These are phyloP conservation scores for Rallus crepitans DNA, from an alignment of 2,797 vertebrate genomes.

Conservation along the genomic window DNA sequence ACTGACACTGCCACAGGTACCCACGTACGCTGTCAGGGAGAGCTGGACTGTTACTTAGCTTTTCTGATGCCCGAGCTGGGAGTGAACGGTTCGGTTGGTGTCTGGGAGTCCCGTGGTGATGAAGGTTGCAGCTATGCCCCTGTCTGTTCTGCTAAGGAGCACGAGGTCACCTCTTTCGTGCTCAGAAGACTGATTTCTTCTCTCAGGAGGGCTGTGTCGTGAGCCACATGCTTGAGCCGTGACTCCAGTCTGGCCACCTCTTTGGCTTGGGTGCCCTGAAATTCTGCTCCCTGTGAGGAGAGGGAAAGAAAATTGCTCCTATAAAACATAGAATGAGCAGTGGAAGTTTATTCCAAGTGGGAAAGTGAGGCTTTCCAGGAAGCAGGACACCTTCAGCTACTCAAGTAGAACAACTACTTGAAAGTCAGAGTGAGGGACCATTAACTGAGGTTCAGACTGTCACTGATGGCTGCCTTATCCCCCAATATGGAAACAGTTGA, in stretches of 20 bases:
- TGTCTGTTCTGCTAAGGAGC: constrained; percentile 76
- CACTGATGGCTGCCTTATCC: neutral
- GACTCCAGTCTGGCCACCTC: constrained; percentile 75
- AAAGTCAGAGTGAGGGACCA: neutral
- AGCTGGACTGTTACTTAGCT: neutral
- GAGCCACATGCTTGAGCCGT: constrained; percentile 67
- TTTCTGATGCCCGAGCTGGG: neutral
- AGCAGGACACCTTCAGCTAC: neutral
- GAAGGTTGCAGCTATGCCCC: constrained; percentile 71
- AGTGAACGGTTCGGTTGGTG: neutral
- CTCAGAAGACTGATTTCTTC: constrained; percentile 82
- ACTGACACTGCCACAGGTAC: neutral
- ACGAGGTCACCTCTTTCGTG: constrained; percentile 79
- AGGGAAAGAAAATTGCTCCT: neutral
- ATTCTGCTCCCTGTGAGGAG: constrained; percentile 78
- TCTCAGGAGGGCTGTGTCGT: constrained; percentile 71
- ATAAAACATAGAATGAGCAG: neutral
- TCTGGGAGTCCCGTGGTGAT: neutral
- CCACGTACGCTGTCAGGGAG: neutral
- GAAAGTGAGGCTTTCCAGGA: neutral
- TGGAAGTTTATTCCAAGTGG: neutral
- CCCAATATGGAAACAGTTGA: neutral
- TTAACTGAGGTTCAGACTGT: neutral
- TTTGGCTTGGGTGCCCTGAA: constrained; percentile 72
- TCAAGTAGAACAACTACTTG: neutral